Evolutionary conservation across 2,113 vertebrate species (phyloP).

Genomic region (Microcebus murinus): DNA sequence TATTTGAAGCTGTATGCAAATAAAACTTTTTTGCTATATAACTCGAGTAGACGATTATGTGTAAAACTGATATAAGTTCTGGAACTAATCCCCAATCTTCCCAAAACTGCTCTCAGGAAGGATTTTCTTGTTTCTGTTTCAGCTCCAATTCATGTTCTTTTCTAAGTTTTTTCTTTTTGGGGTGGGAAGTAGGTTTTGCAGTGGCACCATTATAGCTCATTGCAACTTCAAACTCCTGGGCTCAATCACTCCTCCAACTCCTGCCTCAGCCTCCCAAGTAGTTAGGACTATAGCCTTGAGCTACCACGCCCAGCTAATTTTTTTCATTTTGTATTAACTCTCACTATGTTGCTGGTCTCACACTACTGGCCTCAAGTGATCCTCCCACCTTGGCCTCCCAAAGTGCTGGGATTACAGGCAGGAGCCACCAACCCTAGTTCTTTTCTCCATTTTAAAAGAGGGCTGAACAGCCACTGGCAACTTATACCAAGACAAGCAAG

Average conservation of each 20-base stretch:
- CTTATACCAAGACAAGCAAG: neutral
- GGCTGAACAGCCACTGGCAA: neutral
- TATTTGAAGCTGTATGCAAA: neutral
- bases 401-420: too few species aligned
- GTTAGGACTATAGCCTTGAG: too few species aligned
- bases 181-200: too few species aligned
- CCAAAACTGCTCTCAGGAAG: neutral
- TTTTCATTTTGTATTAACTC: too few species aligned
- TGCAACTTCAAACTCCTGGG: too few species aligned
- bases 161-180: neutral
- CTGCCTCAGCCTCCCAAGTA: too few species aligned
- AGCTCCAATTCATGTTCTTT: neutral
- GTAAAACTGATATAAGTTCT: neutral
- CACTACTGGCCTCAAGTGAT: too few species aligned
- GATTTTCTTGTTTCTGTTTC: constrained; percentile 9
- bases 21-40: neutral
- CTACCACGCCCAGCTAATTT: too few species aligned
- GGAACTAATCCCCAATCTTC: neutral
- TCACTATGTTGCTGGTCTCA: too few species aligned
- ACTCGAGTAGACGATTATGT: neutral
- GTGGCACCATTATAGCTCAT: too few species aligned
- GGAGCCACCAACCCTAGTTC: neutral
- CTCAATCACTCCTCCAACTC: too few species aligned
- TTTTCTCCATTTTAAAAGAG: neutral
- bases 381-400: too few species aligned